Percentiles rank a stretch among this genome's conserved stretches.
Evolutionary conservation across 2,797 vertebrate genomes (phyloP).

Genomic region (Strix occidentalis): DNA sequence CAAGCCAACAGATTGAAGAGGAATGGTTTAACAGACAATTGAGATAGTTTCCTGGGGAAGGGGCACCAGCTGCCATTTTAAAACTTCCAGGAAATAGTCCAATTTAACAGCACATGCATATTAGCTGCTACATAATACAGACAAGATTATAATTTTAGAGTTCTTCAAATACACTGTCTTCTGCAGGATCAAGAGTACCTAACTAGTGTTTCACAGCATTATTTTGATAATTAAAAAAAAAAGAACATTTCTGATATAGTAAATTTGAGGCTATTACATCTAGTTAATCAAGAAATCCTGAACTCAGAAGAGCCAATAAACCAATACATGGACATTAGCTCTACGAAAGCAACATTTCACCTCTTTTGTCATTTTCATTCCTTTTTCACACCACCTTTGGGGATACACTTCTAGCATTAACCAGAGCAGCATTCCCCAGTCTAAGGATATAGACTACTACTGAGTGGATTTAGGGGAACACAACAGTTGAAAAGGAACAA

Average conservation of each 20-base stretch:
- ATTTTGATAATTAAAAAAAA: not conserved
- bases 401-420: not conserved
- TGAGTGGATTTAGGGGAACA: not conserved
- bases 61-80: not conserved
- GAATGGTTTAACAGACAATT: not conserved
- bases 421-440: not conserved
- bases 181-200: not conserved
- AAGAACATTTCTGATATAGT: not conserved
- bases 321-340: not conserved
- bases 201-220: not conserved
- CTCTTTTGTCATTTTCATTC: not conserved
- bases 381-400: not conserved
- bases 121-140: not conserved
- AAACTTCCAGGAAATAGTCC: not conserved
- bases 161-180: not conserved
- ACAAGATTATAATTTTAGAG: not conserved
- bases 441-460: not conserved
- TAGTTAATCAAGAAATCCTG: not conserved
- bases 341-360: not conserved
- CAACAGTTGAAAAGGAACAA: not conserved
- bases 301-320: not conserved
- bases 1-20: not conserved
- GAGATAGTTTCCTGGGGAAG: not conserved
- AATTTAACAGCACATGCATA: not conserved
- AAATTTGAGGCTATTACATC: not conserved